Evolutionary conservation across 2,797 vertebrate species (phyloP), one percentile per base, ranked within the genome.

Genomic region (Falco peregrinus): DNA sequence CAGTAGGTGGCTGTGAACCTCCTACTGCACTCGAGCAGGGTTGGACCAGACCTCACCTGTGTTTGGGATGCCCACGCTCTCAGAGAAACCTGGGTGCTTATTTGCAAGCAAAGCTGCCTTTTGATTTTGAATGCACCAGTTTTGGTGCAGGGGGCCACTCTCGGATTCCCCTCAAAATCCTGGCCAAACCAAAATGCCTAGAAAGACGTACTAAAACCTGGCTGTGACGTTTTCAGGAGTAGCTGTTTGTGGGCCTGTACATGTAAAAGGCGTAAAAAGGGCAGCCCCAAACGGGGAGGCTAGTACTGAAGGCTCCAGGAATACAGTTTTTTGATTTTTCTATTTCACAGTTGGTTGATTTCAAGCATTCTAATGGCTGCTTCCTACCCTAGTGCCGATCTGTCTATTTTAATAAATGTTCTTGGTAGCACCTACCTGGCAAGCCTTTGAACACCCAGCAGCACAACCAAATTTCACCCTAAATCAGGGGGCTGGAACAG

Each of bases 301-400:
- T 84, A 80, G 69, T 89, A 95, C 51, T 89, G 97, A 94, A 77
- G 74, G 47, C 78, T 96, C 56, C 79, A 70, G 82, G 68, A 97
- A 97, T 92, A 95, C 33, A 96, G 43, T 95, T 97, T 96, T 89
- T 94, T 96, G 80, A 96, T 97, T 97, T 97, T 98, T 96, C 96
- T 90, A 96, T 97, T 98, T 98, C 96, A 97, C 94, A 96, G 94
- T 95, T 95, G 92, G 89, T 94, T 96, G 92, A 88, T 96, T 97
- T 95, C 95, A 96, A 90, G 94, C 90, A 96, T 96, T 97, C 95
- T 95, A 94, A 97, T 94, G 87, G 74, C 87, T 86, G 71, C 89
- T 96, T 94, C 93, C 80, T 96, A 95, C 53, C 91, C 78, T 79
- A 87, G 75, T 86, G 89, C 41, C 96, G 89, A 91, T 94, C 84